phyloP scores from a whole-genome alignment of 53 echinoderm and acorn worm genomes.

The Luidia sarsii region DNA sequence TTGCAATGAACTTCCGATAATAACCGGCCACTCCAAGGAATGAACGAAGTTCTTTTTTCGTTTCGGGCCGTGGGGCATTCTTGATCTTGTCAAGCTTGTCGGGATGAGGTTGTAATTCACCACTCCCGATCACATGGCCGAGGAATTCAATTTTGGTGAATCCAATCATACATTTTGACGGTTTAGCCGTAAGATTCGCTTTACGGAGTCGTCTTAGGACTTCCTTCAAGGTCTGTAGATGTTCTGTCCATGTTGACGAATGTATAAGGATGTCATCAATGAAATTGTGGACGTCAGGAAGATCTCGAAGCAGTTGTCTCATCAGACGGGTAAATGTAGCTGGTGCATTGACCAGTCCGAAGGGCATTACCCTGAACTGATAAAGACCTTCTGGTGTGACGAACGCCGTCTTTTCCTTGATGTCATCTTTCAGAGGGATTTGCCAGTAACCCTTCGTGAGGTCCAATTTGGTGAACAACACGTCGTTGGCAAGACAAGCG shows the following conservation, averaged over 20 bases:
- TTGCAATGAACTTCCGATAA: conserved; percentile 37
- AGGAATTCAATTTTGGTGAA: conserved; percentile 23
- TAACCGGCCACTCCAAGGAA: conserved; percentile 34
- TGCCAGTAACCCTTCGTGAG: conserved; percentile 74
- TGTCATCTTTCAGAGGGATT: conserved; percentile 52
- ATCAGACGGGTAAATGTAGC: conserved; percentile 33
- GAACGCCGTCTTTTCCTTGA: conserved; percentile 64
- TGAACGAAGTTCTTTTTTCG: conserved; percentile 27
- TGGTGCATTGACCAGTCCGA: conserved; percentile 35
- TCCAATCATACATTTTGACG: conserved; percentile 34
- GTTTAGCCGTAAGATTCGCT: conserved; percentile 13
- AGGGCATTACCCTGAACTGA: conserved; percentile 39
- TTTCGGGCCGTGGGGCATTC: neutral
- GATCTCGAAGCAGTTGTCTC: conserved; percentile 16
- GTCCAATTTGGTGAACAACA: conserved; percentile 52
- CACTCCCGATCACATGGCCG: conserved; percentile 30
- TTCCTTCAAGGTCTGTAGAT: neutral
- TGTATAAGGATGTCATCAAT: conserved; percentile 60
- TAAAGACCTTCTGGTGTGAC: conserved; percentile 60
- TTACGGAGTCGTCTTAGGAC: conserved; percentile 4
- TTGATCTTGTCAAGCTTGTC: conserved; percentile 1
- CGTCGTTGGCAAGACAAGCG: conserved; percentile 13
- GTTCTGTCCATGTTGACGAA: conserved; percentile 23
- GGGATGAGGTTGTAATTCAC: neutral
- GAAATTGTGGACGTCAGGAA: conserved; percentile 34